phyloP scores from a whole-genome alignment of 2,797 vertebrate species.

The Sphaeramia orbicularis region DNA sequence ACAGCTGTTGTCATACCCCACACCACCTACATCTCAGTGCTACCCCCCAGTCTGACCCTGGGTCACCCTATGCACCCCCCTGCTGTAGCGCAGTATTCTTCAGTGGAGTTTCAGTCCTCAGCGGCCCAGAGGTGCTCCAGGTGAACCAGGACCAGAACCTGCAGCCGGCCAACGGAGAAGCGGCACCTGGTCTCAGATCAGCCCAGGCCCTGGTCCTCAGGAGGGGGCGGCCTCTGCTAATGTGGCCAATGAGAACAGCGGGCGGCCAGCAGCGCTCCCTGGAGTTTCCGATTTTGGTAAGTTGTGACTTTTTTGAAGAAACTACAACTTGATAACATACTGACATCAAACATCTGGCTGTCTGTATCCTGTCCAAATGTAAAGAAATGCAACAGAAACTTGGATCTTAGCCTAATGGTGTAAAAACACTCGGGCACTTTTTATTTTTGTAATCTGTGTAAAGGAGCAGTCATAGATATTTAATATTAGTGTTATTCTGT shows the following conservation, averaged over 20 bases:
- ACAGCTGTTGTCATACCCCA: background rate
- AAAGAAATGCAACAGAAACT: background rate
- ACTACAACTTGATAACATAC: too few relatives aligned
- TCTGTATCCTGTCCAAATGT: too few relatives aligned
- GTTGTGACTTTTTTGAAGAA: background rate
- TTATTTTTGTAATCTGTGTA: too few relatives aligned
- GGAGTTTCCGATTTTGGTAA: constrained; percentile 16
- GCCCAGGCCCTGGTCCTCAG: constrained; percentile 12
- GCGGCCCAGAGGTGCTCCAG: constrained; percentile 39
- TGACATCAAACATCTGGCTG: too few relatives aligned
- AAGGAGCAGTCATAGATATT: too few relatives aligned
- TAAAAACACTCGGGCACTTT: too few relatives aligned
- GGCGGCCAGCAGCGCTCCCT: background rate
- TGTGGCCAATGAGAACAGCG: constrained; percentile 32
- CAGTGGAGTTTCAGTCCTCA: constrained; percentile 37
- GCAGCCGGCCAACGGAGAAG: constrained; percentile 34
- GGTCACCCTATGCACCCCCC: constrained; percentile 34
- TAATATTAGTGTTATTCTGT: too few relatives aligned
- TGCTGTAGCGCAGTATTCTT: constrained; percentile 14
- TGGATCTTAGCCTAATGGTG: too few relatives aligned
- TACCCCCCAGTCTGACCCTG: constrained; percentile 61
- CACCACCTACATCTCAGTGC: constrained; percentile 24
- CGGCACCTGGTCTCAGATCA: background rate
- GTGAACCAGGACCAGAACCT: constrained; percentile 50
- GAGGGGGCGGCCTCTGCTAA: constrained; percentile 31